These are phyloP conservation scores for Cerceris rybyensis DNA, from an alignment of 2,888 invertebrate genomes.

Conservation along the genomic window DNA sequence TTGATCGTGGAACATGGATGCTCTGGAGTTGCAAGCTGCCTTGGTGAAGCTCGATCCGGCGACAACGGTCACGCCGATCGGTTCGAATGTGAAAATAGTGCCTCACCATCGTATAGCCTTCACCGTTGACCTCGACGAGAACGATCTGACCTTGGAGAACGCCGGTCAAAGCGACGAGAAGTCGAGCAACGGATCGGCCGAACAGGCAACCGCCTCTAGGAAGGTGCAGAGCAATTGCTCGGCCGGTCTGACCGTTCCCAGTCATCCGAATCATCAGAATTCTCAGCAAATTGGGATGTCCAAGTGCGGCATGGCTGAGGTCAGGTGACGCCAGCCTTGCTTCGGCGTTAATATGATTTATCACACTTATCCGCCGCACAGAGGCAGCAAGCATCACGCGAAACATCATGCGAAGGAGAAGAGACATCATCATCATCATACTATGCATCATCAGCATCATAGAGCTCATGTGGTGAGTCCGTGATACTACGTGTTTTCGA, in stretches of 20 bases:
- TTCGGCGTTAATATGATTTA: conserved; percentile 78
- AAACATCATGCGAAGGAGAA: conserved; percentile 79
- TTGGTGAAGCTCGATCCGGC: conserved; percentile 79
- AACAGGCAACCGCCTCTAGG: conserved; percentile 25
- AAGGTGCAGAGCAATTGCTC: conserved; percentile 49
- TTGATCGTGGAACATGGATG: conserved; percentile 71
- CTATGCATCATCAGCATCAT: conserved; percentile 77
- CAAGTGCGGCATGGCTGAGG: conserved; percentile 69
- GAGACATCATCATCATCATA: conserved; percentile 78
- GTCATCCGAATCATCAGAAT: conserved; percentile 59
- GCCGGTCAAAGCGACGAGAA: conserved; percentile 43
- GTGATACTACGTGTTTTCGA: conserved; percentile 23
- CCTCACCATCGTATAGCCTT: conserved; percentile 69
- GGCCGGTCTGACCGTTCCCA: conserved; percentile 36
- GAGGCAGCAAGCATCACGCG: conserved; percentile 77
- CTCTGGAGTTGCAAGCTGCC: conserved; percentile 79
- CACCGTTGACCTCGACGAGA: conserved; percentile 67
- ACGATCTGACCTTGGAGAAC: conserved; percentile 54
- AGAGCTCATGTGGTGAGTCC: conserved; percentile 78
- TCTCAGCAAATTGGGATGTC: conserved; percentile 58
- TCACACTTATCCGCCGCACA: conserved; percentile 80
- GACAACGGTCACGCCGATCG: conserved; percentile 79
- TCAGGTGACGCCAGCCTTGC: conserved; percentile 81
- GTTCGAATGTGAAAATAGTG: conserved; percentile 71
- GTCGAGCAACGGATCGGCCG: conserved; percentile 14